phyloP scores from a whole-genome alignment of 2,888 invertebrate species.

The Teleogryllus oceanicus region DNA sequence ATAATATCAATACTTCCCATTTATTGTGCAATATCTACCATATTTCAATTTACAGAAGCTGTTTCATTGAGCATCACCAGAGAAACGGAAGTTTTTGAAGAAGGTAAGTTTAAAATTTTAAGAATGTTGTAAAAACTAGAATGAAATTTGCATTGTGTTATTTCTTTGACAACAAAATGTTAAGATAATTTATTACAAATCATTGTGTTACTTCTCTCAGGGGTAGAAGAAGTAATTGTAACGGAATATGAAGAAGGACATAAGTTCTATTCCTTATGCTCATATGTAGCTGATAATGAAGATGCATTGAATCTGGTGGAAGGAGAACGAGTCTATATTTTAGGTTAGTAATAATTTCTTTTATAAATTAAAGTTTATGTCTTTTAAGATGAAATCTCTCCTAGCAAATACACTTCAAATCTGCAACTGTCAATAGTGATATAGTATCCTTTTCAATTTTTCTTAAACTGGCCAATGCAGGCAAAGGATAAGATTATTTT shows the following conservation, averaged over 20 bases:
- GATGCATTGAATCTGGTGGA: constrained; percentile 86
- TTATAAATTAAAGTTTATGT: too few relatives aligned
- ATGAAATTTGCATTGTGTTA: neutral
- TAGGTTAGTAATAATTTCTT: constrained; percentile 54
- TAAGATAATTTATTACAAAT: constrained; percentile 24
- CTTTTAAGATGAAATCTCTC: too few relatives aligned
- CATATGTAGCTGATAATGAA: constrained; percentile 80
- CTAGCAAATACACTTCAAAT: too few relatives aligned
- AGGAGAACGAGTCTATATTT: constrained; percentile 81
- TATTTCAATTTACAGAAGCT: constrained; percentile 57
- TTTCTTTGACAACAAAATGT: constrained; percentile 37
- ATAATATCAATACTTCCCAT: too few relatives aligned
- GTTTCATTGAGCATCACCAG: constrained; percentile 67
- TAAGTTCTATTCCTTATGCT: constrained; percentile 76
- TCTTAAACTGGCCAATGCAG: too few relatives aligned
- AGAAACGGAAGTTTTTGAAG: constrained; percentile 62
- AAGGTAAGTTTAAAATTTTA: constrained; percentile 44
- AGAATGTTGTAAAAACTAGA: constrained; percentile 25
- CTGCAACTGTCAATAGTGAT: too few relatives aligned
- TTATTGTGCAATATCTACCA: too few relatives aligned
- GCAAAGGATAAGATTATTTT: too few relatives aligned
- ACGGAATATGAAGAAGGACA: constrained; percentile 67
- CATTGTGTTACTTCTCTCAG: neutral
- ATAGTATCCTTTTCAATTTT: too few relatives aligned
- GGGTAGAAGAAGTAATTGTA: constrained; percentile 39